phyloP scores from a whole-genome alignment of 2,888 invertebrate species.

The Conomelus anceps region DNA sequence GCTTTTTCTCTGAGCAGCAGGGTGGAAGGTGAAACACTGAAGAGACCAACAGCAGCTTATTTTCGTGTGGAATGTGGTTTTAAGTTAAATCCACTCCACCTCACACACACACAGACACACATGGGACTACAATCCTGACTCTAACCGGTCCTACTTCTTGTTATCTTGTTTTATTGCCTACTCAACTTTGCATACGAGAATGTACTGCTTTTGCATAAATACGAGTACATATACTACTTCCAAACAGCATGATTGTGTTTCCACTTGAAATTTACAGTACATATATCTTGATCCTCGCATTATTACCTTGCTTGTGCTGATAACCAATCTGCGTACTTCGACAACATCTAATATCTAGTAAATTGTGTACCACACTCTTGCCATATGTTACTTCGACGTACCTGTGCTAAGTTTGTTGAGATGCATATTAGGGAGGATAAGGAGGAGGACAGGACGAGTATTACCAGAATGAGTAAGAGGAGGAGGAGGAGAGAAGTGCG shows the following conservation, averaged over 20 bases:
- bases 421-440: neutral
- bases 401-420: too few species aligned
- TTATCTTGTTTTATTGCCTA: conserved; percentile 13
- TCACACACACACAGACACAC: neutral
- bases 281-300: neutral
- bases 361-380: neutral
- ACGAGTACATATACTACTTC: neutral
- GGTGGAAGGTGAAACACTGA: conserved; percentile 7
- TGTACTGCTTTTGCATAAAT: neutral
- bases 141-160: conserved; percentile 7
- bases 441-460: too few species aligned
- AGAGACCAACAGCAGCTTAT: conserved; percentile 24
- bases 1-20: neutral
- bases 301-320: neutral
- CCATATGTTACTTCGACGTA: neutral
- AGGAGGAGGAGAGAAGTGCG: too few species aligned
- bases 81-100: conserved; percentile 19
- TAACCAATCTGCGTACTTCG: neutral
- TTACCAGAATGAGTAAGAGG: too few species aligned
- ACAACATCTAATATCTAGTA: neutral
- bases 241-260: neutral
- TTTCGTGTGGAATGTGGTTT: conserved; percentile 27
- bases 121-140: neutral
- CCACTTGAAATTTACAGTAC: neutral
- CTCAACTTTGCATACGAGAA: neutral